Evolutionary conservation across 2,113 vertebrate species (phyloP).

Genomic region (Planiliza haematocheilus): DNA sequence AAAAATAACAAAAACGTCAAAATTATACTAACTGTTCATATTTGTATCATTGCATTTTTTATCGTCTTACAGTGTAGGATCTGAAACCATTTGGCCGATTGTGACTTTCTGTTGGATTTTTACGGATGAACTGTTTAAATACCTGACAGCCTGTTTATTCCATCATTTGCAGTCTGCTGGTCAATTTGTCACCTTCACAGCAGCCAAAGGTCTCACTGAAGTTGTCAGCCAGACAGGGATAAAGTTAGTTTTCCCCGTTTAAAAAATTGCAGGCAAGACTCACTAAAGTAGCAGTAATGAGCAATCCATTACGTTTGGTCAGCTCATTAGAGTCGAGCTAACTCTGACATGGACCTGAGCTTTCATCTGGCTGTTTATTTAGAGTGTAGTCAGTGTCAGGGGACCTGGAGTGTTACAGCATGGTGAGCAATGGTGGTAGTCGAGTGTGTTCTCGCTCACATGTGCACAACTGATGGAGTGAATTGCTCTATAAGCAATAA

Average conservation of each 20-base stretch:
- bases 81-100: too few relatives aligned
- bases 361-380: slow-evolving; percentile 77
- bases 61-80: too few relatives aligned
- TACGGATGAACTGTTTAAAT: too few relatives aligned
- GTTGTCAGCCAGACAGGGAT: slow-evolving; percentile 36
- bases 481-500: slow-evolving; percentile 50
- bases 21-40: too few relatives aligned
- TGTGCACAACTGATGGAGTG: slow-evolving; percentile 53
- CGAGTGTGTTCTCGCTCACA: slow-evolving; percentile 25
- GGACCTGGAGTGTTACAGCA: slow-evolving; percentile 56
- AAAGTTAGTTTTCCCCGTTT: slow-evolving; percentile 33
- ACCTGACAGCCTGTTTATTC: background rate
- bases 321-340: slow-evolving; percentile 69
- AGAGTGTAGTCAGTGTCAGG: slow-evolving; percentile 53
- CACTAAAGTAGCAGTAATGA: slow-evolving; percentile 63
- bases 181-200: slow-evolving; percentile 6
- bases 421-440: slow-evolving; percentile 33
- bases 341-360: slow-evolving; percentile 45
- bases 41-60: too few relatives aligned
- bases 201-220: slow-evolving; percentile 15
- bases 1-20: too few relatives aligned
- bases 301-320: slow-evolving; percentile 62
- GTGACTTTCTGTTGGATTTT: too few relatives aligned
- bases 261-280: slow-evolving; percentile 39
- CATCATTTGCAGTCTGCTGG: slow-evolving; percentile 14